Evolutionary conservation across 2,888 invertebrate species (phyloP).

Genomic region (Coelopa pilipes): DNA sequence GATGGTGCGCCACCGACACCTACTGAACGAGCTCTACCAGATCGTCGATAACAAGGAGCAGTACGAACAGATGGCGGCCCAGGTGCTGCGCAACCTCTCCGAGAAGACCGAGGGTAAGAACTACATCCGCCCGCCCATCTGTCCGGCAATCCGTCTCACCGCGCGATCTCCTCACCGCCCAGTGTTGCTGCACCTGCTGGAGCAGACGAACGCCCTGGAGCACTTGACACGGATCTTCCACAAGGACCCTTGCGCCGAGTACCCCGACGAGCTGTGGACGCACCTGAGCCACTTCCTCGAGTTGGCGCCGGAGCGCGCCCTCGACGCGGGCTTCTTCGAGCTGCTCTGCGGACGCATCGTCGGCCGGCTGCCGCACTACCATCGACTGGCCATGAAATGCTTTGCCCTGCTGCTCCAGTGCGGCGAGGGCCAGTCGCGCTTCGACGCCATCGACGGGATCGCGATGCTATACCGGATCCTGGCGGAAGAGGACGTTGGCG

Average conservation of each 20-base stretch:
- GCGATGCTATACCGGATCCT: constrained; percentile 53
- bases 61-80: constrained; percentile 44
- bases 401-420: constrained; percentile 61
- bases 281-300: constrained; percentile 58
- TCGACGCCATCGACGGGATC: constrained; percentile 55
- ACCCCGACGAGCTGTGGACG: constrained; percentile 53
- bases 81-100: constrained; percentile 53
- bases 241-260: constrained; percentile 48
- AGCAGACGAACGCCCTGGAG: constrained; percentile 37
- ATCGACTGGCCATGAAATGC: constrained; percentile 58
- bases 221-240: constrained; percentile 46
- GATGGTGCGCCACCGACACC: constrained; percentile 48
- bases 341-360: constrained; percentile 53
- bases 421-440: constrained; percentile 53
- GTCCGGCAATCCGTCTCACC: not conserved
- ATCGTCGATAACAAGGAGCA: constrained; percentile 46
- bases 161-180: not conserved
- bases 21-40: constrained; percentile 54
- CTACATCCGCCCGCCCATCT: not conserved
- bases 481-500: not conserved
- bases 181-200: constrained; percentile 33
- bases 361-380: constrained; percentile 45
- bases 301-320: constrained; percentile 52
- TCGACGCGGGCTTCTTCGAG: constrained; percentile 58
- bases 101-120: constrained; percentile 49